phyloP scores from a whole-genome alignment of 2,888 invertebrate species.

The Campopleginae sp. region DNA sequence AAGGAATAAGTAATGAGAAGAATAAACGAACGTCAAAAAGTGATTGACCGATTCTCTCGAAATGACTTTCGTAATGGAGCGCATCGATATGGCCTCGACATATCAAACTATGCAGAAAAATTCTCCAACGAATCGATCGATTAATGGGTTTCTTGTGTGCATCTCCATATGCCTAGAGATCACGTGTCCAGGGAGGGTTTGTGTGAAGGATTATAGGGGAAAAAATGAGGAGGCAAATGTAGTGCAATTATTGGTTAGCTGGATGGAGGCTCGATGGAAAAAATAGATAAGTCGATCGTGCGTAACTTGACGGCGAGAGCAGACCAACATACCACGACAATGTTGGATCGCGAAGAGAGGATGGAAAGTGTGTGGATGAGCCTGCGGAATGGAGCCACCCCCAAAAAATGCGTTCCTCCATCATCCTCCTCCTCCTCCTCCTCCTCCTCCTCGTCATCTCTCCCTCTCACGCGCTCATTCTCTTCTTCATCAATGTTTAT shows the following conservation, averaged over 20 bases:
- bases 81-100: constrained; percentile 15
- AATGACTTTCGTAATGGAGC: constrained; percentile 39
- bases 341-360: not conserved
- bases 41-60: constrained; percentile 46
- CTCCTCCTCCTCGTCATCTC: constrained; percentile 3
- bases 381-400: constrained; percentile 61
- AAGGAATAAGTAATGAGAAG: not conserved
- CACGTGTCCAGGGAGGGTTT: constrained; percentile 13
- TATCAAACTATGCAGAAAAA: constrained; percentile 3
- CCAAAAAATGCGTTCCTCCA: constrained; percentile 60
- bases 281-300: constrained; percentile 46
- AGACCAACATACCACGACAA: not conserved
- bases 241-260: constrained; percentile 23
- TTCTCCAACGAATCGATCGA: constrained; percentile 26
- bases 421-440: constrained; percentile 14
- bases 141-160: constrained; percentile 22
- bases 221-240: constrained; percentile 1
- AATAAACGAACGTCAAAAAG: constrained; percentile 33
- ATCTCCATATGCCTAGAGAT: not conserved
- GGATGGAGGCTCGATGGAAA: constrained; percentile 22
- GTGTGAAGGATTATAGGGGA: not conserved
- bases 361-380: constrained; percentile 47
- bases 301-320: constrained; percentile 43
- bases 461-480: constrained; percentile 5
- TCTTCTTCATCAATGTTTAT: constrained; percentile 30